These are phyloP conservation scores for Eptesicus fuscus DNA, from an alignment of 2,113 vertebrate genomes.

Conservation along the genomic window DNA sequence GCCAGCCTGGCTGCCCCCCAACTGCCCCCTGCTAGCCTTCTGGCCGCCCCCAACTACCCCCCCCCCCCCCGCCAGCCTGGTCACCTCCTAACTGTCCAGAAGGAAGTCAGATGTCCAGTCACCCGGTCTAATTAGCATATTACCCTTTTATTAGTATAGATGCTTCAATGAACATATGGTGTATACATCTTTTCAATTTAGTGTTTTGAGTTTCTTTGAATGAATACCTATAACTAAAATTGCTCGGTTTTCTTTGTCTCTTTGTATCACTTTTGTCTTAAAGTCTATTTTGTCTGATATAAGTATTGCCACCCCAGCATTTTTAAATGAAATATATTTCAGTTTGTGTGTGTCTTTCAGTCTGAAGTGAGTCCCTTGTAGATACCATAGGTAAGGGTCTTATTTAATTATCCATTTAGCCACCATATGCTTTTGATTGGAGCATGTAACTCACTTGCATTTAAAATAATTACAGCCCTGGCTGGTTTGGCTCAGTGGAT, in stretches of 20 bases:
- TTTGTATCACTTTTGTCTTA: background rate
- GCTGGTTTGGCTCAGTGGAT: no score
- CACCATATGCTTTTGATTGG: background rate
- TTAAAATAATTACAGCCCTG: background rate
- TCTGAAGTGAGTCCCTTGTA: background rate
- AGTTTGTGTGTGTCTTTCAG: background rate
- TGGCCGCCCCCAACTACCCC: no score
- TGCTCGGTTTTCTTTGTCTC: background rate
- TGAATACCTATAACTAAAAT: background rate
- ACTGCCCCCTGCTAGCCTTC: no score
- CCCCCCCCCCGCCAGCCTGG: no score
- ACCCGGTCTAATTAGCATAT: no score
- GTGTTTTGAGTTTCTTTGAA: background rate
- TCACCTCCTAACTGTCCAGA: no score
- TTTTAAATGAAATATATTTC: background rate
- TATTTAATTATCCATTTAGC: background rate
- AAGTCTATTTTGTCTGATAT: background rate
- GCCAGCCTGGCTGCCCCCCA: no score
- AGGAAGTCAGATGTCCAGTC: no score
- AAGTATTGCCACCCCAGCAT: background rate
- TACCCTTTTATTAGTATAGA: background rate
- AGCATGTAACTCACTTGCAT: background rate
- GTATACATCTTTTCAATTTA: background rate
- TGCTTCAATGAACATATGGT: background rate
- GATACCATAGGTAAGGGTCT: background rate